phyloP scores from a whole-genome alignment of 2,797 vertebrate genomes.

The Platyrinchus mystaceus region DNA sequence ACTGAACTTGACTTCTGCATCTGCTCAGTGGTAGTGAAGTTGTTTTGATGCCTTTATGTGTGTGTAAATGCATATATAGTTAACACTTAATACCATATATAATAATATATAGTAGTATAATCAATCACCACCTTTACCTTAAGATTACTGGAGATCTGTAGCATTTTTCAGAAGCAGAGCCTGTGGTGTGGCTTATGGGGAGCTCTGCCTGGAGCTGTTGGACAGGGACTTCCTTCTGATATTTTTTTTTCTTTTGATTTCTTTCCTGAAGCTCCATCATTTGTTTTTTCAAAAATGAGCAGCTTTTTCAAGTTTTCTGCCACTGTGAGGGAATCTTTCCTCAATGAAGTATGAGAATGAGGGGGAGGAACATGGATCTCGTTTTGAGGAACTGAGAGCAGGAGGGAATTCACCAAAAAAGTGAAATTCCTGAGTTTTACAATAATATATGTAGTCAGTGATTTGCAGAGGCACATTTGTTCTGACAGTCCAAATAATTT shows the following conservation, averaged over 20 bases:
- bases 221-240: background rate
- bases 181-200: background rate
- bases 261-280: background rate
- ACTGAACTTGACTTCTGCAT: background rate
- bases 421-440: background rate
- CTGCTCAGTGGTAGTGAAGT: background rate
- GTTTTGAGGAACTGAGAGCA: background rate
- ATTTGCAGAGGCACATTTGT: background rate
- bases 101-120: background rate
- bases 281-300: background rate
- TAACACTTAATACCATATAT: background rate
- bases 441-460: background rate
- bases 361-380: background rate
- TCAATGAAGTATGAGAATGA: background rate
- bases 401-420: background rate
- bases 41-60: background rate
- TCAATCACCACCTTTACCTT: background rate
- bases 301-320: background rate
- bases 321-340: background rate
- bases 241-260: background rate
- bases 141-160: background rate
- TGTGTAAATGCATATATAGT: background rate
- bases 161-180: background rate
- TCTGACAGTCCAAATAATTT: background rate
- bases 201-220: background rate